Conservation (phyloP, 2,888 invertebrate genomes). For the Drosophila atroscutellata region DNA sequence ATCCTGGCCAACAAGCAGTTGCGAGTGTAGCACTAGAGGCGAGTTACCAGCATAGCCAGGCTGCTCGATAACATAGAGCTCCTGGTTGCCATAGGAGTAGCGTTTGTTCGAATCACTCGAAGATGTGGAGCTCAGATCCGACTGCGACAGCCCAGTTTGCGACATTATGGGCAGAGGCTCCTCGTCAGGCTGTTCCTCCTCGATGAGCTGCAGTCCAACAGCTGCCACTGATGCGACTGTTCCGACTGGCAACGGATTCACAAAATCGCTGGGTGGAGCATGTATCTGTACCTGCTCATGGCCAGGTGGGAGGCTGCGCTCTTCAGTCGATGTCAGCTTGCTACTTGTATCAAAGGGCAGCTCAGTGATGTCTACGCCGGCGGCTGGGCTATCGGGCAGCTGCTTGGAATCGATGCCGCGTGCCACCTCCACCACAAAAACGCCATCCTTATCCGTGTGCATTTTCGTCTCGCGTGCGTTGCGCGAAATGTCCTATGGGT, state of each 20-base stretch:
- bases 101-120: constrained; percentile 90
- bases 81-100: constrained; percentile 92
- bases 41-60: constrained; percentile 87
- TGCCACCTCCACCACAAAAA: constrained; percentile 90
- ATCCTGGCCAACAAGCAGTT: constrained; percentile 42
- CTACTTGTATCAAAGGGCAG: constrained; percentile 79
- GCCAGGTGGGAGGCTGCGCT: constrained; percentile 54
- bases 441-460: constrained; percentile 90
- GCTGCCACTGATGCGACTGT: constrained; percentile 50
- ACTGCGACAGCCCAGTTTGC: constrained; percentile 92
- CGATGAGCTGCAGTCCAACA: constrained; percentile 80
- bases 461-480: constrained; percentile 91
- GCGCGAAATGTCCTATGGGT: constrained; percentile 88
- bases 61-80: constrained; percentile 90
- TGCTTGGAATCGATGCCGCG: constrained; percentile 85
- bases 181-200: constrained; percentile 63
- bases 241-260: constrained; percentile 44
- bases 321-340: constrained; percentile 66
- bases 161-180: constrained; percentile 19
- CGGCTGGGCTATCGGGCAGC: constrained; percentile 75
- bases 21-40: constrained; percentile 48
- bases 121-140: constrained; percentile 90
- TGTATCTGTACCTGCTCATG: constrained; percentile 85
- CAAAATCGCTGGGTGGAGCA: constrained; percentile 79
- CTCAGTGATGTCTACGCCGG: constrained; percentile 72